phyloP scores from a whole-genome alignment of 30 jellyfish, hydroid and myxozoan species.

The Turritopsis dohrnii region DNA sequence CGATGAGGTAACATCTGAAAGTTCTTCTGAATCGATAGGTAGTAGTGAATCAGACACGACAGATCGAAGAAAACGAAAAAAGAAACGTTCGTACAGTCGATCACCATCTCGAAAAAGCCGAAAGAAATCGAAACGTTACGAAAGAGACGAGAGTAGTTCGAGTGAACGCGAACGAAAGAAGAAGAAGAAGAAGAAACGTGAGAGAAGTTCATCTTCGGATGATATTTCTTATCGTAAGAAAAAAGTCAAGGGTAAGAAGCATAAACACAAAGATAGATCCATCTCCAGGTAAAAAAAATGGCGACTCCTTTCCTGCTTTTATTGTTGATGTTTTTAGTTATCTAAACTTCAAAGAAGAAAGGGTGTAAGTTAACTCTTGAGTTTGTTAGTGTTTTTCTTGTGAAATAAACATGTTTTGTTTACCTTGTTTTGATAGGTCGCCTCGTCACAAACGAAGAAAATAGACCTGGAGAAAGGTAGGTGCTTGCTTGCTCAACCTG shows the following conservation, averaged over 20 bases:
- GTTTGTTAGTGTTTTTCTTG: not conserved
- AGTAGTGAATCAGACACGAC: slow-evolving; percentile 33
- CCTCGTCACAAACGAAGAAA: not conserved
- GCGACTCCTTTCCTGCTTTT: not conserved
- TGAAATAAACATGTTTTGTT: not conserved
- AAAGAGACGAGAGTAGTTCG: slow-evolving; percentile 2
- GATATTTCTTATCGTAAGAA: slow-evolving; percentile 19
- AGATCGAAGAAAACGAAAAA: not conserved
- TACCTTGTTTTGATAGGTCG: not conserved
- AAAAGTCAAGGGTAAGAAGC: slow-evolving; percentile 56
- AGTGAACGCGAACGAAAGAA: slow-evolving; percentile 21
- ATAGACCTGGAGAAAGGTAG: not conserved
- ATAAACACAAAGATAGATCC: slow-evolving; percentile 48
- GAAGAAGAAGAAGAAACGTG: slow-evolving; percentile 12
- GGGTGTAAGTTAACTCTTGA: not conserved
- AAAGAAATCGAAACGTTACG: slow-evolving; percentile 21
- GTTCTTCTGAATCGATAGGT: slow-evolving; percentile 42
- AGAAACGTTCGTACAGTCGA: slow-evolving; percentile 16
- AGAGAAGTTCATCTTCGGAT: slow-evolving; percentile 24
- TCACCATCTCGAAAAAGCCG: slow-evolving; percentile 20
- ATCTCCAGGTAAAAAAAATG: slow-evolving; percentile 41
- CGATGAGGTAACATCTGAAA: slow-evolving; percentile 19
- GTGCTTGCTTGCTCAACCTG: not conserved
- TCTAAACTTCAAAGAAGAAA: not conserved
- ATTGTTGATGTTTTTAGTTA: not conserved